A percentile compares a stretch with the other conserved stretches of the same genome.
Evolutionary conservation across 2,797 vertebrate genomes (phyloP).

Genomic region (Pantherophis vulpinus): DNA sequence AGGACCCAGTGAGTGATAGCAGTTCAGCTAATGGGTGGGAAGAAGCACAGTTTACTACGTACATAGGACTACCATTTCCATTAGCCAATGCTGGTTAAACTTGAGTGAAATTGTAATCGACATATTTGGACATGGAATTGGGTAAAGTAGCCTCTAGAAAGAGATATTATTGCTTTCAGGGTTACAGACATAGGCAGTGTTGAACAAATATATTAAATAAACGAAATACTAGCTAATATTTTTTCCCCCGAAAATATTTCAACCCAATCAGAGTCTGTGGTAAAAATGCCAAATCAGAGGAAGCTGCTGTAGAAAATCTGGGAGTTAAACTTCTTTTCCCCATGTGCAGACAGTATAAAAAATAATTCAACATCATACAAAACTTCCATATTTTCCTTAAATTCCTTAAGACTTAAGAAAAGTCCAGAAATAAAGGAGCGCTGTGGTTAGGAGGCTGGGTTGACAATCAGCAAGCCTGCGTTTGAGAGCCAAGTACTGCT

Average conservation of each 20-base stretch:
- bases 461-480: neutral
- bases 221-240: neutral
- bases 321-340: neutral
- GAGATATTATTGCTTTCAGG: neutral
- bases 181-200: neutral
- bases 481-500: neutral
- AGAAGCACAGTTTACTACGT: neutral
- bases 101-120: neutral
- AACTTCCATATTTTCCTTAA: constrained; percentile 5
- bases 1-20: neutral
- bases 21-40: neutral
- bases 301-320: neutral
- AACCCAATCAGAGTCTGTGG: too few species aligned
- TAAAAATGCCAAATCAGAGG: neutral
- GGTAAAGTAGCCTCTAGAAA: neutral
- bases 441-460: neutral
- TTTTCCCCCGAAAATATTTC: neutral
- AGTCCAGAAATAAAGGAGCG: neutral
- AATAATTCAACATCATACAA: neutral
- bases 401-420: neutral
- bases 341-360: neutral
- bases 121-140: neutral
- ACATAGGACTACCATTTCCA: neutral
- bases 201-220: neutral
- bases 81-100: neutral